Conservation (phyloP, 37 sponge, comb jelly and placozoan species). For the Cliona cf. orientalis region DNA sequence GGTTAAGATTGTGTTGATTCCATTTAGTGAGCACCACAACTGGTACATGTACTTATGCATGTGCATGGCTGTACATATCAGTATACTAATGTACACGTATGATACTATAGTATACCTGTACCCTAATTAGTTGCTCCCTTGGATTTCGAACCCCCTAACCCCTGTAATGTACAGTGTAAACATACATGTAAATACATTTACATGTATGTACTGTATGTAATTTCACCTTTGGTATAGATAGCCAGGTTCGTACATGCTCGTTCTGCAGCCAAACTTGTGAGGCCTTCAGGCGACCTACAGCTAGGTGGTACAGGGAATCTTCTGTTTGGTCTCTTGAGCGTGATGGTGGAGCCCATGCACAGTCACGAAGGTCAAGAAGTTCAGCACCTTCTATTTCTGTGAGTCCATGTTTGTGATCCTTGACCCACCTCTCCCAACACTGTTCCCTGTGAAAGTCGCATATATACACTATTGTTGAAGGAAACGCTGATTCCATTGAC, state of each 20-base stretch:
- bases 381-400: background rate
- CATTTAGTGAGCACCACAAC: background rate
- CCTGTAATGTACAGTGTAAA: no score
- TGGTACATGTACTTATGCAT: background rate
- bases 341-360: slow-evolving; percentile 23
- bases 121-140: no score
- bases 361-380: slow-evolving; percentile 29
- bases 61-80: slow-evolving; percentile 1
- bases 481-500: slow-evolving; percentile 4
- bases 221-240: background rate
- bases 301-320: background rate
- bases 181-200: background rate
- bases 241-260: background rate
- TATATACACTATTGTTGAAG: slow-evolving; percentile 17
- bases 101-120: no score
- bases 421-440: background rate
- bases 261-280: background rate
- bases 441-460: slow-evolving; percentile 41
- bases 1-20: background rate
- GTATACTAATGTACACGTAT: no score
- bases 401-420: slow-evolving; percentile 18
- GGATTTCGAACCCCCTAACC: no score
- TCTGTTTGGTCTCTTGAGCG: background rate
- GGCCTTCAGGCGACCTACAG: background rate
- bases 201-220: background rate